These are phyloP conservation scores for Otis tarda DNA, from an alignment of 2,113 vertebrate species.

Conservation along the genomic window DNA sequence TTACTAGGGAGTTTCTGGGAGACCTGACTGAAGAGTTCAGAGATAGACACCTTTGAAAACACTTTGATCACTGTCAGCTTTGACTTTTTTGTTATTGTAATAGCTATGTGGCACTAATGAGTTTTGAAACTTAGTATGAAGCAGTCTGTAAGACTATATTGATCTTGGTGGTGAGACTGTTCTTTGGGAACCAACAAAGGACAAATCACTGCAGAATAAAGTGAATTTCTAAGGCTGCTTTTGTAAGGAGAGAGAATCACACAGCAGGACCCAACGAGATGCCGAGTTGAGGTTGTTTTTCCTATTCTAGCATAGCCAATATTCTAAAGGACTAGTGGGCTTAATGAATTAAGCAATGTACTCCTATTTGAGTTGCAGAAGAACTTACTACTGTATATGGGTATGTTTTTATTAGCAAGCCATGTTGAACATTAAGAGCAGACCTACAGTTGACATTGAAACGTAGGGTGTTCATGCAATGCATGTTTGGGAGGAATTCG, in stretches of 20 bases:
- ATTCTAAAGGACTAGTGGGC: neutral
- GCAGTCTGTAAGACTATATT: neutral
- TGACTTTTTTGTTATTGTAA: neutral
- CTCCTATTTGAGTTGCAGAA: neutral
- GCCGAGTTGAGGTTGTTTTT: accelerated
- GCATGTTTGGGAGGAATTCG: neutral
- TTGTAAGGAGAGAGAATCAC: neutral
- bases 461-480: neutral
- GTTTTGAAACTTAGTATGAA: neutral
- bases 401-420: neutral
- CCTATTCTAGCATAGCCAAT: neutral
- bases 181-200: neutral
- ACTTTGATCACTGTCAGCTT: neutral
- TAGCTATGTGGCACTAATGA: neutral
- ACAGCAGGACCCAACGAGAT: neutral
- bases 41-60: neutral
- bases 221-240: neutral
- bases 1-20: neutral
- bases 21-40: too few relatives aligned
- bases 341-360: neutral
- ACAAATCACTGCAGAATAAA: neutral
- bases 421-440: neutral
- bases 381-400: neutral
- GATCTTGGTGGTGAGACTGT: neutral
- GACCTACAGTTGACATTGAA: neutral